These are phyloP conservation scores for Lepas anatifera DNA, from an alignment of 2,888 invertebrate genomes.

Conservation along the genomic window DNA sequence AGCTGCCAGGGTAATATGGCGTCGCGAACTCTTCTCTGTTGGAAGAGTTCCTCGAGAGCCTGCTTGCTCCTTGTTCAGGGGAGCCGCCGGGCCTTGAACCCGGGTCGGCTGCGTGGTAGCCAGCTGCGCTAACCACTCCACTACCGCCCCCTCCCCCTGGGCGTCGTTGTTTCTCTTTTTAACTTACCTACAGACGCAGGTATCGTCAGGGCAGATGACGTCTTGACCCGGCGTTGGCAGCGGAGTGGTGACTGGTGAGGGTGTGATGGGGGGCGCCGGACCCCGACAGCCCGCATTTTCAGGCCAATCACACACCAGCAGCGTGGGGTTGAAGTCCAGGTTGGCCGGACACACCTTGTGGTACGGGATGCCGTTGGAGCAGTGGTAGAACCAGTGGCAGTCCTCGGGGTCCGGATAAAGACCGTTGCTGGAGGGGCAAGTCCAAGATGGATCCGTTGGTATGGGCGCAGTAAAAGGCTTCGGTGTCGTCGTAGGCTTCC, in stretches of 20 bases:
- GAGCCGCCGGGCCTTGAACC: too few relatives aligned
- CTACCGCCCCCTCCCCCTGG: too few relatives aligned
- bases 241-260: neutral
- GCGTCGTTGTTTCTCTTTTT: too few relatives aligned
- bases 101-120: too few relatives aligned
- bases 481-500: neutral
- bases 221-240: neutral
- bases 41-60: too few relatives aligned
- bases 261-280: neutral
- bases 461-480: neutral
- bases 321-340: conserved; percentile 22
- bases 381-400: conserved; percentile 22
- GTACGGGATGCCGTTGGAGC: conserved; percentile 16
- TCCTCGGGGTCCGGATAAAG: conserved; percentile 22
- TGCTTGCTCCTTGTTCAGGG: too few relatives aligned
- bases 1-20: too few relatives aligned
- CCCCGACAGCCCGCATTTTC: conserved; percentile 17
- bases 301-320: conserved; percentile 25
- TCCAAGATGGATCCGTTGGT: neutral
- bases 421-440: conserved; percentile 17
- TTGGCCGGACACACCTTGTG: conserved; percentile 22
- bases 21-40: too few relatives aligned
- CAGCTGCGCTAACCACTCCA: too few relatives aligned
- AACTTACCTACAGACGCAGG: conserved; percentile 13
- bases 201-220: conserved; percentile 12